Base-by-base conservation (phyloP, 2,797 vertebrate genomes). In the Ceryle rudis region DNA sequence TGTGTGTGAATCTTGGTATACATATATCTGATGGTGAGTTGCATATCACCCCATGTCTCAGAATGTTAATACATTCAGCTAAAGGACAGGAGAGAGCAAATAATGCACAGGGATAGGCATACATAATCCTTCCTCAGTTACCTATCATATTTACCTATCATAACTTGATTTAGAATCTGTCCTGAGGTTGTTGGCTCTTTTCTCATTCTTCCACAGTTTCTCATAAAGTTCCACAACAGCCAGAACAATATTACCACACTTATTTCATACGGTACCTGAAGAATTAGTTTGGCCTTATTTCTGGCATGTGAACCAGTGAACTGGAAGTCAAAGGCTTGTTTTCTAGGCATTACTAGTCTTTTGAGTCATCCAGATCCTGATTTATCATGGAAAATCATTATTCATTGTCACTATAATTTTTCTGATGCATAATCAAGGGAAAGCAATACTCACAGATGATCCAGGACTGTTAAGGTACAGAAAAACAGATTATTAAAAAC, bases 371-470 rank as follows among this genome's bases (percentile, higher is more conserved):
- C 35, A 17, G 31, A 61, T 88, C 61, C 46, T 61, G 46, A 2
- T 82, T 89, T 81, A 83, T 83, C 26, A 41, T 51, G 26, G 74
- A 77, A 94, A 86, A 89, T 83, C 80, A 64, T 77, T 97, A 94
- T 95, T 94, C 92, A 82, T 93, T 71, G 66, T 80, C 25, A 37
- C 31, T 91, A 52, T 73, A 89, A 60, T 87, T 81, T 51, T 91
- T 95, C 89, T 95, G 83, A 96, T 95, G 71, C 75, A 95, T 94
- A 95, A 79, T 87, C 66, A 93, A 86, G 47, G 67, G 73, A 94
- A 96, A 94, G n/a, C 31, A 74, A 65, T 66, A 80, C 80, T 80
- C 23, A 65, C 96, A 96, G 95, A 96, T 95, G 94, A 80, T 80
- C 85, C 79, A 57, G 21, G 61, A 44, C 65, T 67, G 26, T 64